These are phyloP conservation scores for Augochlorella aurata DNA, from an alignment of 2,888 invertebrate genomes.

Conservation along the genomic window DNA sequence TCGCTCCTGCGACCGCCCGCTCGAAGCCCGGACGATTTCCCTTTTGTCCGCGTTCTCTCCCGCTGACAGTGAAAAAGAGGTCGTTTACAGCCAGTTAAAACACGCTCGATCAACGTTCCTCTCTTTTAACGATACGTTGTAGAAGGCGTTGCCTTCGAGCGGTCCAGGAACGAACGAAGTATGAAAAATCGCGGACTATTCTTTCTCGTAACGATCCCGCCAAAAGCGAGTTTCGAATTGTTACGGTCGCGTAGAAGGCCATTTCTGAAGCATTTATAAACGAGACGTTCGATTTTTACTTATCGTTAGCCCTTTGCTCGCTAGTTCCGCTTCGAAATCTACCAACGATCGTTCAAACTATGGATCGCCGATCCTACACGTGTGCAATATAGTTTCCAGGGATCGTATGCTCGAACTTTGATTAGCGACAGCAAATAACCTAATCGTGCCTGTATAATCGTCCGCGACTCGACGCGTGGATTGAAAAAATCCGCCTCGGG, in stretches of 20 bases:
- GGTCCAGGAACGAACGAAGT: slow-evolving; percentile 35
- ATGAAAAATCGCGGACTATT: slow-evolving; percentile 42
- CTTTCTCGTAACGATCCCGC: slow-evolving; percentile 37
- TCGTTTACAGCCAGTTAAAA: slow-evolving; percentile 62
- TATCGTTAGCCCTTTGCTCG: background rate
- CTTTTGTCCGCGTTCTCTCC: slow-evolving; percentile 31
- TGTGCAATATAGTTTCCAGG: too few species aligned
- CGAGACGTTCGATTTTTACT: background rate
- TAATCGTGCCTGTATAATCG: too few species aligned
- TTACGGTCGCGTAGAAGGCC: background rate
- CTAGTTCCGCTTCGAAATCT: background rate
- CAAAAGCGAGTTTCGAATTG: background rate
- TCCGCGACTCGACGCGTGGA: too few species aligned
- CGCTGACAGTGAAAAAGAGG: slow-evolving; percentile 60
- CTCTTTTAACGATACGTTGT: slow-evolving; percentile 41
- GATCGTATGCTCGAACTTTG: too few species aligned
- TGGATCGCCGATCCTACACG: too few species aligned
- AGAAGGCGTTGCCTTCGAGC: slow-evolving; percentile 37
- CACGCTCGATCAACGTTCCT: slow-evolving; percentile 54
- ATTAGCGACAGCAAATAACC: too few species aligned
- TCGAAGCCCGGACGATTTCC: slow-evolving; percentile 25
- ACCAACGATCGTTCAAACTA: background rate
- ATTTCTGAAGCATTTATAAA: background rate
- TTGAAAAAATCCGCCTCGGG: too few species aligned
- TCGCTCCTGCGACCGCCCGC: slow-evolving; percentile 20